phyloP scores from a whole-genome alignment of 2,113 vertebrate genomes.

The Cricetomys ansorgei region DNA sequence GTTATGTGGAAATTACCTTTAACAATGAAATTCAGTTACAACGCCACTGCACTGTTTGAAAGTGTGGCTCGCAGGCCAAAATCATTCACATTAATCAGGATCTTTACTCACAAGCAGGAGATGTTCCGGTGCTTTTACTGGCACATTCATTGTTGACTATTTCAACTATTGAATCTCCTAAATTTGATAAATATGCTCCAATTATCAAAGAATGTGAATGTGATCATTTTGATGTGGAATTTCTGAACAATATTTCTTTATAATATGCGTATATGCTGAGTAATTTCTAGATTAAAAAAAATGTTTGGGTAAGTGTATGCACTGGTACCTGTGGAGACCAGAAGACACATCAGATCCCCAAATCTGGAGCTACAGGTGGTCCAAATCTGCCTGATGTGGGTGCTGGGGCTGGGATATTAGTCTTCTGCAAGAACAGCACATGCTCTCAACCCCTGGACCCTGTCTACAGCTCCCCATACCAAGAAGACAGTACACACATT shows the following conservation, averaged over 20 bases:
- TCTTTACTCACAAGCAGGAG: not conserved
- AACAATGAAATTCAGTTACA: not conserved
- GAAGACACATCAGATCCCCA: too few relatives aligned
- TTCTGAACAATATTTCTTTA: not conserved
- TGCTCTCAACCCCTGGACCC: too few relatives aligned
- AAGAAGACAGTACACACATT: not conserved
- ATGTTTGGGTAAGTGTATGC: not conserved
- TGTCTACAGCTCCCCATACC: too few relatives aligned
- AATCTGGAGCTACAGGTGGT: not conserved
- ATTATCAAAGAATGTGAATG: not conserved
- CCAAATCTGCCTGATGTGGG: not conserved
- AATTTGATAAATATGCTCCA: not conserved
- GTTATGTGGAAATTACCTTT: not conserved
- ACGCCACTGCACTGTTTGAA: not conserved
- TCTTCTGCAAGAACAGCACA: accelerated
- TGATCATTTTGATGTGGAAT: not conserved
- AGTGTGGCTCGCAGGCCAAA: not conserved
- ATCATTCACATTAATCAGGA: not conserved
- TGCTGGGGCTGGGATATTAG: too few relatives aligned
- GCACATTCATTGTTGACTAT: not conserved
- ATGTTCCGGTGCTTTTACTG: not conserved
- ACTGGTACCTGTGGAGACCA: not conserved
- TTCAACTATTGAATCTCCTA: not conserved
- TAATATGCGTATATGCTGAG: not conserved
- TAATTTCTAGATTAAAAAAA: not conserved